Evolutionary conservation across 92 coral and sea anemone species (phyloP).

Genomic region (Parazoanthus darwini): DNA sequence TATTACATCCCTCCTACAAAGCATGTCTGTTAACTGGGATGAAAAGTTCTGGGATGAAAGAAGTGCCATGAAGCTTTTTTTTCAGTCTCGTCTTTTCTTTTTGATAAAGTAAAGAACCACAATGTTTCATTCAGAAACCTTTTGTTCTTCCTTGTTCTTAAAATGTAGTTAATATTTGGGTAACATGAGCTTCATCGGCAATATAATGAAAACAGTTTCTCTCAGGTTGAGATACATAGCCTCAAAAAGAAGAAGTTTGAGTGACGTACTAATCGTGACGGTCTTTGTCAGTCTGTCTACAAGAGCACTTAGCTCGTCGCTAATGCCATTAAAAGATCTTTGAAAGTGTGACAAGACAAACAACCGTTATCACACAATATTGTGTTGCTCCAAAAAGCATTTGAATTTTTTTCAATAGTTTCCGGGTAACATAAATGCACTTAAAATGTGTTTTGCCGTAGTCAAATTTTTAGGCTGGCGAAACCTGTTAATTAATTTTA

Average conservation of each 20-base stretch:
- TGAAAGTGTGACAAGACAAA: not conserved
- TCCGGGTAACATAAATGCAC: not conserved
- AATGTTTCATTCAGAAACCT: too few relatives aligned
- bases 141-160: too few relatives aligned
- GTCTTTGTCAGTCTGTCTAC: not conserved
- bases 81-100: too few relatives aligned
- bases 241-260: not conserved
- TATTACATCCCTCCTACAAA: too few relatives aligned
- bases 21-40: too few relatives aligned
- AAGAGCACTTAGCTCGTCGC: not conserved
- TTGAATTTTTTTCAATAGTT: not conserved
- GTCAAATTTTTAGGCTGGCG: not conserved
- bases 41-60: too few relatives aligned
- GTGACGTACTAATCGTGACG: not conserved
- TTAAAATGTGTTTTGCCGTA: not conserved
- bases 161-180: not conserved
- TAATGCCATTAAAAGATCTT: not conserved
- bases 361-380: not conserved
- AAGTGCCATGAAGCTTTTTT: too few relatives aligned
- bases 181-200: too few relatives aligned
- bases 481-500: not conserved
- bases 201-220: not conserved
- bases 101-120: too few relatives aligned
- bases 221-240: not conserved
- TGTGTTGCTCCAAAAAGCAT: too few relatives aligned